A percentile compares a stretch with the other conserved stretches of the same genome.
Conservation (phyloP, 64 coral and sea anemone genomes). For the Stichodactyla helianthus region DNA sequence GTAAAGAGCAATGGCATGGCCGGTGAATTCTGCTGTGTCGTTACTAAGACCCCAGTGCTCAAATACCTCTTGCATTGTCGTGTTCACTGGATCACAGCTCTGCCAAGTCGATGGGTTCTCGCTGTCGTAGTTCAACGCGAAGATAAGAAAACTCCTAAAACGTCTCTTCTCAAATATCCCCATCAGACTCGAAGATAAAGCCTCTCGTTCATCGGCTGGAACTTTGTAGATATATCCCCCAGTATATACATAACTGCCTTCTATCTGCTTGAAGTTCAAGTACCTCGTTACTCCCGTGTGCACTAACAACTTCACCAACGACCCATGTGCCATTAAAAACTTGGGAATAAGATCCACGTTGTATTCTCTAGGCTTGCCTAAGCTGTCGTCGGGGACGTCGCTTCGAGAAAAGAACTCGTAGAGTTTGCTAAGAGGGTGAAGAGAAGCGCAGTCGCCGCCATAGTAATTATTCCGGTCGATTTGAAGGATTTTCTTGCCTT, state of each 20-base stretch:
- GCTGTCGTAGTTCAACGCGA: slow-evolving; percentile 45
- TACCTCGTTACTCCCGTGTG: slow-evolving; percentile 73
- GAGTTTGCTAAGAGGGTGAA: slow-evolving; percentile 60
- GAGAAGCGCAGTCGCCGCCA: slow-evolving; percentile 73
- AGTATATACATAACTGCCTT: slow-evolving; percentile 78
- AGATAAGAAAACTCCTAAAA: slow-evolving; percentile 70
- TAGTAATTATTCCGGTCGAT: slow-evolving; percentile 80
- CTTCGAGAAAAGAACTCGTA: slow-evolving; percentile 56
- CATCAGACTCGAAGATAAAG: slow-evolving; percentile 68
- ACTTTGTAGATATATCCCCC: slow-evolving; percentile 74
- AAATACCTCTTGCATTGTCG: slow-evolving; percentile 78
- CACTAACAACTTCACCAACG: slow-evolving; percentile 74
- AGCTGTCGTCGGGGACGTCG: slow-evolving; percentile 25
- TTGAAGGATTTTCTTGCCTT: slow-evolving; percentile 71
- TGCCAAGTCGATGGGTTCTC: slow-evolving; percentile 58
- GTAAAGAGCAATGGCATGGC: slow-evolving; percentile 78
- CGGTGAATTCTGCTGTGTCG: slow-evolving; percentile 76
- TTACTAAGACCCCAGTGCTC: slow-evolving; percentile 67
- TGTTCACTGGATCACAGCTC: slow-evolving; percentile 40
- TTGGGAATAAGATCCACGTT: slow-evolving; percentile 91
- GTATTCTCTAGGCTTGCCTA: slow-evolving; percentile 61
- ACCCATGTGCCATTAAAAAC: slow-evolving; percentile 81
- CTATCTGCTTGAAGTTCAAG: slow-evolving; percentile 86
- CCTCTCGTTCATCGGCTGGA: slow-evolving; percentile 67
- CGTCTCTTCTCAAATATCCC: slow-evolving; percentile 86